phyloP scores from a whole-genome alignment of 2,797 vertebrate genomes.

The Benthosema pterotum region DNA sequence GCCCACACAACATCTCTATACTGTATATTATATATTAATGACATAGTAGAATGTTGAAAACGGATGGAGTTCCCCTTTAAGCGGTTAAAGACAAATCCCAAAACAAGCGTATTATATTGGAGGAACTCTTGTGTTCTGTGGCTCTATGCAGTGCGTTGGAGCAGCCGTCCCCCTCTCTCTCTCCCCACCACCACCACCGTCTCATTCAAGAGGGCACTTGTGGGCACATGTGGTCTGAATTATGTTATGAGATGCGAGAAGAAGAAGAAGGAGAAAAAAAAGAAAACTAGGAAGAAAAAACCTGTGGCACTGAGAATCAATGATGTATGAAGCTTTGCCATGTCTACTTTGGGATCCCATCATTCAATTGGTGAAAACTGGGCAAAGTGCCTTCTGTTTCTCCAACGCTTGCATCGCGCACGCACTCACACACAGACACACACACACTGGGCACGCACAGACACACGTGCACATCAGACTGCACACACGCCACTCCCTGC shows the following conservation, averaged over 20 bases:
- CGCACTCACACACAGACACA: no score
- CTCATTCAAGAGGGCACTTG: constrained; percentile 40
- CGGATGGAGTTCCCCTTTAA: no score
- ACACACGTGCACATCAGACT: no score
- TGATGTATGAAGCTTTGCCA: constrained; percentile 66
- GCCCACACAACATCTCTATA: no score
- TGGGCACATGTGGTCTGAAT: constrained; percentile 68
- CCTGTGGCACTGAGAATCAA: constrained; percentile 60
- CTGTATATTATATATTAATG: no score
- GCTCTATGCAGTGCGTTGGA: no score
- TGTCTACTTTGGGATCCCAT: constrained; percentile 61
- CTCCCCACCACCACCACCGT: constrained; percentile 32
- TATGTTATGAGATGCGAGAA: constrained; percentile 58
- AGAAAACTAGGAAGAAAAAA: not conserved
- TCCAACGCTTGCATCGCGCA: not conserved
- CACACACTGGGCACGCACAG: no score
- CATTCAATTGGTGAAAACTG: constrained; percentile 53
- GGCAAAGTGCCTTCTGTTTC: constrained; percentile 17
- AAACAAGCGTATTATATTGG: no score
- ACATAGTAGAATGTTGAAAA: no score
- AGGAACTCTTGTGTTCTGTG: no score
- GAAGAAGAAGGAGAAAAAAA: not conserved
- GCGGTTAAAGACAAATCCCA: no score
- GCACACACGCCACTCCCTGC: constrained; percentile 18
- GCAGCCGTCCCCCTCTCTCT: no score